Base-by-base conservation (phyloP, 2,113 vertebrate genomes). In the Rostratula benghalensis region DNA sequence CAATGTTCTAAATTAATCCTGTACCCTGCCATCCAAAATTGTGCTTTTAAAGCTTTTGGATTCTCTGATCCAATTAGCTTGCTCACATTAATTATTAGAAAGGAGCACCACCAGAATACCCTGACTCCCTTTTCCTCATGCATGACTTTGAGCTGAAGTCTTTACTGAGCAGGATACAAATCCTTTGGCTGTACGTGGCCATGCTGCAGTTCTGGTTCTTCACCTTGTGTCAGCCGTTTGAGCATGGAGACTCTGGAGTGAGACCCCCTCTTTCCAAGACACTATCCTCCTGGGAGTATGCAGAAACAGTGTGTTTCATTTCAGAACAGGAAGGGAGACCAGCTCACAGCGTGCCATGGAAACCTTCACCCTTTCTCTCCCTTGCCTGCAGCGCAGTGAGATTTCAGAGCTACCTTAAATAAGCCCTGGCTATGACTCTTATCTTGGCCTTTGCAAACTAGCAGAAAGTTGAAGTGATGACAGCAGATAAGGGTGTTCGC, bases 381-480 rank as follows among this genome's bases (percentile, higher is more conserved):
- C 74, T 87, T 64, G 81, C 65, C 64, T 60, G 75, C 35, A 0
- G 78, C 48, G 60, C 28, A 69, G 61, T 7, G 78, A 93, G 83
- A 91, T 92, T 89, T 83, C 14, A 6, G 96, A 93, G 93, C 94
- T 97, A 97, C 97, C 95, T 97, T 97, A 97, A 97, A 97, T 96
- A 96, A 93, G 94, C 92, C 78, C 63, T 11, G 17, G 67, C 83
- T 87, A 78, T 91, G 91, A 95, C 87, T 96, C 92, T 97, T 97
- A 98, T 97, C 97, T 89, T 60, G 79, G 89, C 91, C 83, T 96
- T 97, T 96, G 94, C 92, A 96, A 97, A 97, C 96, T 95, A 97
- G 95, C 95, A 97, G 96, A 97, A 97, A 95, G 97, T 96, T 97
- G 94, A 97, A 95, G 95, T 91, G 97, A 97, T 96, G 97, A 98